A percentile compares a stretch with the other conserved stretches of the same genome.
These are phyloP conservation scores for Amphipyra tragopoginis DNA, from an alignment of 2,888 invertebrate genomes.

Conservation along the genomic window DNA sequence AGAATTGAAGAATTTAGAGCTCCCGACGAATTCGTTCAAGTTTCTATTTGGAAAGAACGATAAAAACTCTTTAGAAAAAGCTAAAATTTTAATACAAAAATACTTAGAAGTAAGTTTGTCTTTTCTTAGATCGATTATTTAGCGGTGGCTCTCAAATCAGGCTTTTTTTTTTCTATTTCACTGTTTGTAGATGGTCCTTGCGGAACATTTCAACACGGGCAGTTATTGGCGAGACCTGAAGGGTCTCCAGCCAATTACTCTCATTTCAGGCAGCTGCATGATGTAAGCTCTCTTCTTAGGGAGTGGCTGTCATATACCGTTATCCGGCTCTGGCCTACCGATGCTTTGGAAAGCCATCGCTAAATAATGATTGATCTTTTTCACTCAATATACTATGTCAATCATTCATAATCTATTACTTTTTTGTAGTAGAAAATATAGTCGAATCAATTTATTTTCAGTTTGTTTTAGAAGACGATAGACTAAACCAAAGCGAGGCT, in stretches of 20 bases:
- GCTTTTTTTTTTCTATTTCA: too few species aligned
- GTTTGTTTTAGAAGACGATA: slow-evolving; percentile 96
- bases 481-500: slow-evolving; percentile 96
- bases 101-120: slow-evolving; percentile 93
- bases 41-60: slow-evolving; percentile 96
- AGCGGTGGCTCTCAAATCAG: too few species aligned
- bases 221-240: too few species aligned
- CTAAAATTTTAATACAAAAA: slow-evolving; percentile 95
- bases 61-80: slow-evolving; percentile 94
- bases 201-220: too few species aligned
- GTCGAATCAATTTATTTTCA: slow-evolving; percentile 77
- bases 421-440: slow-evolving; percentile 18
- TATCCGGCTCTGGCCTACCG: too few species aligned
- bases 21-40: slow-evolving; percentile 95
- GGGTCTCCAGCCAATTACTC: too few species aligned
- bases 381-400: background rate
- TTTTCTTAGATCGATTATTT: background rate
- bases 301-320: too few species aligned
- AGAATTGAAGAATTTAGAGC: slow-evolving; percentile 94
- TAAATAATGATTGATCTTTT: too few species aligned
- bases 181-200: too few species aligned
- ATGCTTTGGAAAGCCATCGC: too few species aligned
- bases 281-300: too few species aligned
- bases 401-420: background rate
- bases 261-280: too few species aligned